These are phyloP conservation scores for Channa argus DNA, from an alignment of 2,113 vertebrate species.

Conservation along the genomic window DNA sequence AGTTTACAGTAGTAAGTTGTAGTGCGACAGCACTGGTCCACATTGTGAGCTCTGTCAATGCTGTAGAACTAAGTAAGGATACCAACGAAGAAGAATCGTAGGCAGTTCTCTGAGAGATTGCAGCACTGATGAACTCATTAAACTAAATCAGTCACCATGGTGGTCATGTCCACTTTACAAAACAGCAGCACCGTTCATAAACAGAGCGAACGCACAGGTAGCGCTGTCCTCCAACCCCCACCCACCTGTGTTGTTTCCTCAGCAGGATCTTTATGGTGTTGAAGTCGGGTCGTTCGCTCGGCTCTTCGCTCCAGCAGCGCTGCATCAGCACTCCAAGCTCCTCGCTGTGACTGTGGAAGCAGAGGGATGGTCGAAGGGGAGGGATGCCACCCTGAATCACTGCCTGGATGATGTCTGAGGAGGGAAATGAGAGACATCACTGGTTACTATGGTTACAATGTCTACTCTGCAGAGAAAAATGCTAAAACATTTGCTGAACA, in stretches of 20 bases:
- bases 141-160: too few relatives aligned
- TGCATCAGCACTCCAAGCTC: constrained; percentile 91
- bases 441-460: too few relatives aligned
- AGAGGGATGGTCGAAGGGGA: constrained; percentile 86
- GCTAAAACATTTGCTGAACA: too few relatives aligned
- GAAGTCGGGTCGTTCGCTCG: constrained; percentile 89
- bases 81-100: too few relatives aligned
- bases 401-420: constrained; percentile 86
- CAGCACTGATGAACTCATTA: too few relatives aligned
- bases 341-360: constrained; percentile 86
- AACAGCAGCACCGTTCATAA: not conserved
- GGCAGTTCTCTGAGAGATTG: too few relatives aligned
- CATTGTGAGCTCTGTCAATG: too few relatives aligned
- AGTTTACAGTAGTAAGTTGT: not conserved
- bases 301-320: constrained; percentile 91
- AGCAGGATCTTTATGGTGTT: constrained; percentile 89
- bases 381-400: constrained; percentile 79
- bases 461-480: too few relatives aligned
- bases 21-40: too few relatives aligned
- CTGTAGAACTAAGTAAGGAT: too few relatives aligned
- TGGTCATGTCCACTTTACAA: too few relatives aligned
- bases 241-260: constrained; percentile 83
- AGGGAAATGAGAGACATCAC: not conserved
- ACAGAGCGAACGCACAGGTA: not conserved
- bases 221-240: too few relatives aligned